Base-by-base conservation (phyloP, 2,888 invertebrate species). In the Acholoe squamosa region DNA sequence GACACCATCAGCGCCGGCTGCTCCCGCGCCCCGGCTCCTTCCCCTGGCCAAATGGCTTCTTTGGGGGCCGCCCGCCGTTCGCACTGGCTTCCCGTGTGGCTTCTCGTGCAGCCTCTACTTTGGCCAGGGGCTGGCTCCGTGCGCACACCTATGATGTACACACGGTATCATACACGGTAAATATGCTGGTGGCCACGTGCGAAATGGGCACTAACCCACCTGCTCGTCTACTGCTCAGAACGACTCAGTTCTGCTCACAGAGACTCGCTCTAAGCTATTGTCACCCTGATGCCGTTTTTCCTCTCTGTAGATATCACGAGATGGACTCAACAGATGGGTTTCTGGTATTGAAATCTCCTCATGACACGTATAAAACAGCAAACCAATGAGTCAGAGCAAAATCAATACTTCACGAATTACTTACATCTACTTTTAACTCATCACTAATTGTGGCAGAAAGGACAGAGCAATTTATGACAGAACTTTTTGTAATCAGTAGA, bases 41-140 rank as follows among this genome's bases (percentile, higher is more conserved):
- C 84, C 51, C 84, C 5, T 5, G 31, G 76, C 76, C 31, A 84
- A 43, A 43, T 84, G 84, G 43, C 84, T 84, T 84, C 84, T 28
- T n/a, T 7, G 3, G 1, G 12, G 31, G 12, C 76, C 76, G 76
- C 76, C 76, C 34, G 84, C 51, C 43, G 52, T 25, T 43, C 34
- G 22, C 34, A 25, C 25, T 33, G 84, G 25, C 28, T 43, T 84
- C 84, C 12, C 43, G 43, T 1, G 84, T 84, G 76, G 76, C 76
- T 76, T 76, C 76, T 16, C 76, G 25, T 76, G 61, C 61, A n/a
- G 61, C 7, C 31, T 31, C 76, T 31, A 31, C 28, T 76, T 31
- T 76, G 61, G 31, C 76, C 31, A 31, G 16, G 28, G 25, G 34
- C 84, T 84, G 84, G 84, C 22, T 33, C 22, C n/a, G 76, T 16